These are phyloP conservation scores for Holacanthus passer DNA, from an alignment of 2,113 vertebrate species.

Conservation along the genomic window DNA sequence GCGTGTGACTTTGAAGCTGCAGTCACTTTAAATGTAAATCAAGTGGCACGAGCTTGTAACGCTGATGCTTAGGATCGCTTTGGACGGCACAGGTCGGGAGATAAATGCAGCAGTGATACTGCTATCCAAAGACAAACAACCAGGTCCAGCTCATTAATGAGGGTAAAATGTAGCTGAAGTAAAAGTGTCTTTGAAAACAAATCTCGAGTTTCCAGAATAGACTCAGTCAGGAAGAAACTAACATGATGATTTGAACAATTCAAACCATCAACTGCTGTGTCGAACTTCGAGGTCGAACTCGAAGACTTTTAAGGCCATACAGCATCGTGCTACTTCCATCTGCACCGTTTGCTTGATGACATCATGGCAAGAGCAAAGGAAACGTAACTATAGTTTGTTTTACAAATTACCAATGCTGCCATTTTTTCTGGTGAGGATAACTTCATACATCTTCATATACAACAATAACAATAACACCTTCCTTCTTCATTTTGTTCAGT, in stretches of 20 bases:
- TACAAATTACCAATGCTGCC: neutral
- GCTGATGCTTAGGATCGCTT: constrained; percentile 1
- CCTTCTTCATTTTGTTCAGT: too few relatives aligned
- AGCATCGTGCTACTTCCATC: neutral
- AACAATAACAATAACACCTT: neutral
- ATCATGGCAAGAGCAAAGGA: neutral
- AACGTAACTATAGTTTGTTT: neutral
- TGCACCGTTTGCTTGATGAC: neutral
- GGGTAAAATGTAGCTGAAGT: neutral
- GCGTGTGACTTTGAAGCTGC: constrained; percentile 39
- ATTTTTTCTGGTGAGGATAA: neutral
- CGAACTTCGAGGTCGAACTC: neutral
- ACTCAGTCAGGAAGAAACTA: too few relatives aligned
- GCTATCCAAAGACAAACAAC: neutral
- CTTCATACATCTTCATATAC: neutral
- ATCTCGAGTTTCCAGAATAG: neutral
- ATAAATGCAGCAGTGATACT: neutral
- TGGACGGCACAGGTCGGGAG: constrained; percentile 4
- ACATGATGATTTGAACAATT: neutral
- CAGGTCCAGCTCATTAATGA: neutral
- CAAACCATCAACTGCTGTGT: neutral
- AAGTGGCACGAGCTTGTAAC: constrained; percentile 3
- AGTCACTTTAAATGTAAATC: constrained; percentile 65
- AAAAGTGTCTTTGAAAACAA: neutral
- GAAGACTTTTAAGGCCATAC: neutral